Evolutionary conservation across 1,140 invertebrate species (phyloP).

Genomic region (Heterodera carotae): DNA sequence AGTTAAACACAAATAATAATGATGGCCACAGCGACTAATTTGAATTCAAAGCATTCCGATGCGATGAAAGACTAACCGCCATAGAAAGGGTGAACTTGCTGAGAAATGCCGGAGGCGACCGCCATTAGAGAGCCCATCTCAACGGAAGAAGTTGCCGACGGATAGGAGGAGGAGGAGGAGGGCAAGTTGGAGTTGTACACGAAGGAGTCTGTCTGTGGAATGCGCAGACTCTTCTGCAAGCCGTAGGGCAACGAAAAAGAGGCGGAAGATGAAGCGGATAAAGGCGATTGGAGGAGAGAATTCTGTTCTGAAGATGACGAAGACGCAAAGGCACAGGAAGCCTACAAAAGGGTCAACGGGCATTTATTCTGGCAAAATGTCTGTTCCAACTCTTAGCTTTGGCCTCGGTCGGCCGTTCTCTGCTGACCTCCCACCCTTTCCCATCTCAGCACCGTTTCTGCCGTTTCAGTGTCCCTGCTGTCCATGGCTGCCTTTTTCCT

Average conservation of each 20-base stretch:
- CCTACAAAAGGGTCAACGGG: no score
- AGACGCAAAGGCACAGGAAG: no score
- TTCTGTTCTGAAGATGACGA: no score
- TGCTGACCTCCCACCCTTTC: background rate
- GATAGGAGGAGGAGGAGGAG: background rate
- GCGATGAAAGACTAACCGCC: background rate
- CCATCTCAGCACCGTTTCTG: background rate
- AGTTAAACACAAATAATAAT: background rate
- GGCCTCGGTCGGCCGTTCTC: no score
- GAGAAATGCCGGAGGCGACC: background rate
- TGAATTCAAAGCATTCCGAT: no score
- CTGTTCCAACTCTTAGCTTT: no score
- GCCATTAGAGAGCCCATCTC: conserved; percentile 13
- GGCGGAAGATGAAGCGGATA: background rate
- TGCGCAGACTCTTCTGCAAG: background rate
- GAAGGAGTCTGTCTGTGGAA: background rate
- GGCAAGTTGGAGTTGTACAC: background rate
- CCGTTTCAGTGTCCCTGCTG: background rate
- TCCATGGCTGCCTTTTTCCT: background rate
- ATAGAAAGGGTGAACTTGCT: background rate
- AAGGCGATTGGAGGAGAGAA: background rate
- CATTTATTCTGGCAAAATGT: no score
- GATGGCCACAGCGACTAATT: background rate
- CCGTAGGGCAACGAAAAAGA: background rate
- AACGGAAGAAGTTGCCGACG: background rate